Evolutionary conservation across 2,797 vertebrate species (phyloP).

Genomic region (Psittacula derbiana): DNA sequence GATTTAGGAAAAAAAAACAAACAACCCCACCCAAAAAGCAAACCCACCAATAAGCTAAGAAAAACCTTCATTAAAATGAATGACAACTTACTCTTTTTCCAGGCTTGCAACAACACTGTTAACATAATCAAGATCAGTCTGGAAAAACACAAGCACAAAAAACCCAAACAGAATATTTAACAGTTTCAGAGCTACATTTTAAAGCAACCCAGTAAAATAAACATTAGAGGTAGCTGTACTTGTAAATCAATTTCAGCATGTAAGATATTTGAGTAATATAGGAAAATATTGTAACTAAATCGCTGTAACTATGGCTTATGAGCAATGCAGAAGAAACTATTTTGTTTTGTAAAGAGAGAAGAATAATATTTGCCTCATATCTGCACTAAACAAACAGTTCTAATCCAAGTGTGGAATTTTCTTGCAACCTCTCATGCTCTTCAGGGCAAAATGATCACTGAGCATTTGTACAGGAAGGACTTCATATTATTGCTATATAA

Average conservation of each 20-base stretch:
- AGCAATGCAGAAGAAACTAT: not conserved
- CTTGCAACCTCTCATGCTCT: not conserved
- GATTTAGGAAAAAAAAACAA: not conserved
- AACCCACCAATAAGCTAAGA: not conserved
- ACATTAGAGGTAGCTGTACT: not conserved
- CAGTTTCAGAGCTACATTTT: not conserved
- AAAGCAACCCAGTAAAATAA: not conserved
- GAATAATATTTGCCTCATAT: not conserved
- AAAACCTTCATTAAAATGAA: not conserved
- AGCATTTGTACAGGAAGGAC: not conserved
- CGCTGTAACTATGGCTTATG: not conserved
- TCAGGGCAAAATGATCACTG: not conserved
- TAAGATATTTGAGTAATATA: not conserved
- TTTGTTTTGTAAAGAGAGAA: not conserved
- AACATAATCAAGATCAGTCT: slow-evolving; percentile 94
- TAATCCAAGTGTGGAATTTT: not conserved
- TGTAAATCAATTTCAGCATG: not conserved
- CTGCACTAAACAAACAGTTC: not conserved
- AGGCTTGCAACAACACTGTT: slow-evolving; percentile 88
- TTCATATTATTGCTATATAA: not conserved
- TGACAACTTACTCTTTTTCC: slow-evolving; percentile 91
- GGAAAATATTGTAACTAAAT: not conserved
- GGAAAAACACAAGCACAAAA: not conserved
- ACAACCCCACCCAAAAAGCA: not conserved
- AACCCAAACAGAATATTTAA: not conserved